These are phyloP conservation scores for Alces alces DNA, from an alignment of 2,113 vertebrate genomes.

Conservation along the genomic window DNA sequence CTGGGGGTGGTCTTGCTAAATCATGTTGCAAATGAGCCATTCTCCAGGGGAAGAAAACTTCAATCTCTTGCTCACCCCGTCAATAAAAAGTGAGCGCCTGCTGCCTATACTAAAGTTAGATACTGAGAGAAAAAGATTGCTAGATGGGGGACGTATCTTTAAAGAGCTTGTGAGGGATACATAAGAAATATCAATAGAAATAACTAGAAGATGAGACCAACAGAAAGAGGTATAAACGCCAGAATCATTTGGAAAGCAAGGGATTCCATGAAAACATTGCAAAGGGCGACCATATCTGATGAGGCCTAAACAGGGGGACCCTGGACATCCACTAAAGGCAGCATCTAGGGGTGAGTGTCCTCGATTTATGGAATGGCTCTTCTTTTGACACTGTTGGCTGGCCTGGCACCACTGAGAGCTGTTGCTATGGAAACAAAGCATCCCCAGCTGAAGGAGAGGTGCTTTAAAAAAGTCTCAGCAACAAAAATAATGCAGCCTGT, in stretches of 20 bases:
- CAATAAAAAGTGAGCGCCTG: background rate
- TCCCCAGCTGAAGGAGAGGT: background rate
- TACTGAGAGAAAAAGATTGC: background rate
- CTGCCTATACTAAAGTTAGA: background rate
- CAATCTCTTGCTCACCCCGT: background rate
- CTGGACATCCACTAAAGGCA: background rate
- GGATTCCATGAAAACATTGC: background rate
- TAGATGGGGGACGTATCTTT: background rate
- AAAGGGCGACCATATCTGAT: background rate
- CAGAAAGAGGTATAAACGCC: background rate
- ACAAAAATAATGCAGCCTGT: background rate
- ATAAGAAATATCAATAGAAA: background rate
- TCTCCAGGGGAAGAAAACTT: background rate
- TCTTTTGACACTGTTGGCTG: background rate
- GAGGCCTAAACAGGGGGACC: background rate
- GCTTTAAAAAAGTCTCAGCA: background rate
- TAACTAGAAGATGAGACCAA: background rate
- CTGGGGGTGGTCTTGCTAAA: background rate
- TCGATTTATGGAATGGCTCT: slow-evolving; percentile 1
- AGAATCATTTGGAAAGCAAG: background rate
- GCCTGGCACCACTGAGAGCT: background rate
- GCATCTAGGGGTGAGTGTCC: background rate
- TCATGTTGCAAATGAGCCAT: background rate
- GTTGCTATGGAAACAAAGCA: slow-evolving; percentile 38
- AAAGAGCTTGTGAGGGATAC: background rate